Evolutionary conservation across 2,797 vertebrate genomes (phyloP), one percentile per base, ranked within the genome.

Genomic region (Tiaroga cobitis): DNA sequence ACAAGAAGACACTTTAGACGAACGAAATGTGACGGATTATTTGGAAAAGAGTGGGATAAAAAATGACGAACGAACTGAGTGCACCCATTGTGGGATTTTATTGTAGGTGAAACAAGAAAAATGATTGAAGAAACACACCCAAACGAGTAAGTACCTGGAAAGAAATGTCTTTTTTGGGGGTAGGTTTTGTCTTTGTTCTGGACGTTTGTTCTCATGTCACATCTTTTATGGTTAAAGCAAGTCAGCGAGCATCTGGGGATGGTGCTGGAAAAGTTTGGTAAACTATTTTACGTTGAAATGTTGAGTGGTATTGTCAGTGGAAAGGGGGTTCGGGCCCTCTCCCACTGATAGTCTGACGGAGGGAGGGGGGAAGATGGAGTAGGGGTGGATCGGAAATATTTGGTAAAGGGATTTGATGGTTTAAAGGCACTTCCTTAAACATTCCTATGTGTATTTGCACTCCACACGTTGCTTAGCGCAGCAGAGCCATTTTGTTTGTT

Each of bases 81-180:
- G 93, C 90, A 93, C 91, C 91, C 94, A 88, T 89, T 92, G 92
- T 72, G 95, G 93, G 91, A 89, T 90, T 84, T 81, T 88, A 92
- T 93, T 93, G 91, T 90, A 94, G 95, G 92, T 96, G 95, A 96
- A 95, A 89, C 92, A 93, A 93, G 92, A 95, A 90, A 90, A 92
- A 96, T 96, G 95, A 95, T 94, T 93, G 95, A 95, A 92, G 95
- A 96, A 93, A 95, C 95, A 91, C 95, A 94, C 91, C 95, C 95
- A 86, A 95, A 94, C 95, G 95, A 96, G 95, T 96, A 86, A 96
- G 95, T 95, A 92, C 56, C 9, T 43, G 15, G 26, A n/a, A 69
- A 56, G 29, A 46, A 32, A 65, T 26, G 13, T 61, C 9, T 3
- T 29, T 29, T 43, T 37, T 24, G 41, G 41, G 43, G 68, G 5